Percentiles rank a stretch among this genome's conserved stretches.
phyloP scores from a whole-genome alignment of 1,140 invertebrate genomes.

The Dendrolimus kikuchii region DNA sequence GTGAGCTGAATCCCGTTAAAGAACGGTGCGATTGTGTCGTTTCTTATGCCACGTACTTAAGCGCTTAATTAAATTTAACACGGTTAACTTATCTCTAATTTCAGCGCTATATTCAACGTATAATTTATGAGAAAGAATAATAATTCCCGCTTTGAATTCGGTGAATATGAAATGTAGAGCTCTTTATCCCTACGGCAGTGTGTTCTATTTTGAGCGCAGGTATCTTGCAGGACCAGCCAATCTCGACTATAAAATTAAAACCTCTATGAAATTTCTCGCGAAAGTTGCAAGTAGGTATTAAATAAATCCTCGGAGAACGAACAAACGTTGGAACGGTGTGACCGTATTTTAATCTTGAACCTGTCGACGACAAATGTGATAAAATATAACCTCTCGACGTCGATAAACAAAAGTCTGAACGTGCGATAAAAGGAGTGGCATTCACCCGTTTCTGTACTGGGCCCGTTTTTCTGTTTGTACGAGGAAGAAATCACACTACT shows the following conservation, averaged over 20 bases:
- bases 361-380: too few species aligned
- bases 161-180: constrained; percentile 35
- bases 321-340: constrained; percentile 5
- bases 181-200: constrained; percentile 26
- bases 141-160: not conserved
- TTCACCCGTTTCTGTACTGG: too few species aligned
- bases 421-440: too few species aligned
- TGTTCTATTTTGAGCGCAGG: constrained; percentile 46
- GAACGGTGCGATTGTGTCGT: constrained; percentile 42
- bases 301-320: constrained; percentile 11
- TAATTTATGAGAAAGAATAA: not conserved
- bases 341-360: not conserved
- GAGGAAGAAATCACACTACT: constrained; percentile 10
- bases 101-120: not conserved
- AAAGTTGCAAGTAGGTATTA: constrained; percentile 24
- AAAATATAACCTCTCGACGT: too few species aligned
- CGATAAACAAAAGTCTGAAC: too few species aligned
- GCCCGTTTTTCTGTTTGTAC: not conserved
- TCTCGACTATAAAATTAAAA: constrained; percentile 45
- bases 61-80: constrained; percentile 38
- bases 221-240: constrained; percentile 35
- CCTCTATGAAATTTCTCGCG: constrained; percentile 34
- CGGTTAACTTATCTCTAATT: constrained; percentile 18
- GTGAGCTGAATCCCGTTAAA: constrained; percentile 28
- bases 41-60: constrained; percentile 27